Base-by-base conservation (phyloP, 2,113 vertebrate species). In the Oncorhynchus masou region DNA sequence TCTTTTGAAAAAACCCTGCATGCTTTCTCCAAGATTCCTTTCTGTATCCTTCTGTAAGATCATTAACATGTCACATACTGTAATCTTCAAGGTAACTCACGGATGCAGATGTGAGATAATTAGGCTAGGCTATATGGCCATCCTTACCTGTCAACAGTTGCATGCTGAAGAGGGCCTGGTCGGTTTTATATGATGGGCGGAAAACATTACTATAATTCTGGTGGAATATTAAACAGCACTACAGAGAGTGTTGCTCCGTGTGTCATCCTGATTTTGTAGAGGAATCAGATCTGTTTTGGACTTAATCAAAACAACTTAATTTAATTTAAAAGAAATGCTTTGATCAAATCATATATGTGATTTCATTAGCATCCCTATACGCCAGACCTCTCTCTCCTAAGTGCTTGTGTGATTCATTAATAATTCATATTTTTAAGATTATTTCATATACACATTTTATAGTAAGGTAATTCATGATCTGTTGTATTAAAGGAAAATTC, bases 131-230 rank as follows among this genome's bases (percentile, higher is more conserved):
- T 70, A 62, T 20, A 57, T 62, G 22, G 27, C 25, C 2, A n/a
- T 49, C 27, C 49, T 57, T n/a, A 31, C 19, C 27, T 60, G 25
- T 31, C 74, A 57, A 16, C 19, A 60, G 29, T 4, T 27, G 25
- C 24, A 75, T 75, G 12, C 31, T 62, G n/a, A 16, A 69, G 54
- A 59, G 68, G 68, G 45, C 19, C 57, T 75, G 66, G 11, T 69
- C 2, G n/a, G 25, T 64, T 64, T 59, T 75, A 31, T 54, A 13
- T 49, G 34, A 25, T 31, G 66, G n/a, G 54, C 1, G 15, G 39
- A 74, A 60, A 22, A 45, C 45, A 74, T 74, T 13, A 8, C 19
- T 54, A 27, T 69, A 31, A 54, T 12, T 24, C 59, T 24, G 3
- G n/a, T 22, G n/a, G 59, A 62, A 62, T 62, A 62, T 62, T 62